Base-by-base conservation (phyloP, 2,888 invertebrate genomes). In the Dorcus hopei region DNA sequence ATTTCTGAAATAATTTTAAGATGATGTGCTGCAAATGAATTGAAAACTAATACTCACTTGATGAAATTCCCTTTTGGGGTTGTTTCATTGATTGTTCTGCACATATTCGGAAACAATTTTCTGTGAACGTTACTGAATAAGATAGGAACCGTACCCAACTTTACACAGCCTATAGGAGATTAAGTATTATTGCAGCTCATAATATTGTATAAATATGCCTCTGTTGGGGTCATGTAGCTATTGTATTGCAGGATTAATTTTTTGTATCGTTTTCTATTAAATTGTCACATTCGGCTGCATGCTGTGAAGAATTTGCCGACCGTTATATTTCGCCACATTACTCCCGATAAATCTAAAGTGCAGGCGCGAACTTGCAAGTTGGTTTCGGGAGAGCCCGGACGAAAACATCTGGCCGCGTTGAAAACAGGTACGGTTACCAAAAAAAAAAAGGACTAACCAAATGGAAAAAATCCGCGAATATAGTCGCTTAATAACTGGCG, bases 141-240 rank as follows among this genome's bases (percentile, higher is more conserved):
- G 26, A 7, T 33, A 43, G 39, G 40, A 42, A 41, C 53, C 54
- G 58, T 52, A 49, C 58, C 58, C 58, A 49, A 43, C 57, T 58
- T 42, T 52, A 61, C 52, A 41, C 48, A 45, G 55, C 57, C 55
- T 57, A 61, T 58, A 45, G 59, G 57, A 59, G 63, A 65, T 65
- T 64, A 61, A 62, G 58, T 54, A 62, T 58, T 64, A 62, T 64
- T 69, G 66, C 65, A 67, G 68, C 67, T 70, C 69, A 66, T 72
- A 74, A 75, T 74, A 69, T 71, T 70, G 72, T 71, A 72, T 73
- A 75, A 74, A 74, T 74, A 72, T 70, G 68, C 65, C 68, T 66
- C 64, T 65, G 65, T 67, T 65, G 63, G 68, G 72, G 70, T 65
- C 68, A 63, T 66, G 67, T 62, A 49, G 26, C 62, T 62, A 69